phyloP scores from a whole-genome alignment of 2,888 invertebrate genomes.

The Drosophila flavopinicola region DNA sequence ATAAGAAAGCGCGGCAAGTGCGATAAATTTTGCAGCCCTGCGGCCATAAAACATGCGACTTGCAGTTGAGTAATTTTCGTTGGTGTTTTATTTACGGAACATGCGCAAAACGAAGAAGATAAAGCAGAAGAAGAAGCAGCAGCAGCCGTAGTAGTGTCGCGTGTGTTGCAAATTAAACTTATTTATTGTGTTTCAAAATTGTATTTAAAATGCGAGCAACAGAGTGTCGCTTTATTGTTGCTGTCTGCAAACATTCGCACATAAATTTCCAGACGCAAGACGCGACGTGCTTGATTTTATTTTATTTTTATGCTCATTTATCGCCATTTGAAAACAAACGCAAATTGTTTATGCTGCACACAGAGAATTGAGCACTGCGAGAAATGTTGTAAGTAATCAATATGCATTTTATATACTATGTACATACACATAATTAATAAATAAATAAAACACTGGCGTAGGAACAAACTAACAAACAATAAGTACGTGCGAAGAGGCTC shows the following conservation, averaged over 20 bases:
- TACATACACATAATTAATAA: conserved; percentile 38
- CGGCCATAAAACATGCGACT: conserved; percentile 77
- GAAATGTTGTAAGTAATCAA: conserved; percentile 41
- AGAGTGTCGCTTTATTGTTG: conserved; percentile 21
- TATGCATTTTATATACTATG: conserved; percentile 35
- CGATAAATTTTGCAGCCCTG: conserved; percentile 80
- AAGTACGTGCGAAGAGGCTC: conserved; percentile 46
- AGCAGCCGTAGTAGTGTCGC: conserved; percentile 46
- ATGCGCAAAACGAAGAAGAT: conserved; percentile 61
- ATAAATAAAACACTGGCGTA: conserved; percentile 24
- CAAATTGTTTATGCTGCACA: conserved; percentile 58
- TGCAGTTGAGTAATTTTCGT: conserved; percentile 71
- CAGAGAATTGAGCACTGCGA: conserved; percentile 52
- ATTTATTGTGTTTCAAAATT: conserved; percentile 64
- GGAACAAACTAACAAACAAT: conserved; percentile 8
- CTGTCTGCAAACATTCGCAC: conserved; percentile 52
- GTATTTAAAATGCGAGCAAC: conserved; percentile 47
- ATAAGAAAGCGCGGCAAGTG: conserved; percentile 67
- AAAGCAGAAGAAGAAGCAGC: conserved; percentile 15
- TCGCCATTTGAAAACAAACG: conserved; percentile 53
- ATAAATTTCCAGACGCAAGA: conserved; percentile 59
- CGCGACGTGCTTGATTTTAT: conserved; percentile 72
- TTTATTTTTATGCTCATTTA: conserved; percentile 59
- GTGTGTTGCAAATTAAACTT: conserved; percentile 68
- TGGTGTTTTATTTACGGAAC: conserved; percentile 65